Conservation (phyloP, 2,113 vertebrate species). For the Oreochromis spilurus region DNA sequence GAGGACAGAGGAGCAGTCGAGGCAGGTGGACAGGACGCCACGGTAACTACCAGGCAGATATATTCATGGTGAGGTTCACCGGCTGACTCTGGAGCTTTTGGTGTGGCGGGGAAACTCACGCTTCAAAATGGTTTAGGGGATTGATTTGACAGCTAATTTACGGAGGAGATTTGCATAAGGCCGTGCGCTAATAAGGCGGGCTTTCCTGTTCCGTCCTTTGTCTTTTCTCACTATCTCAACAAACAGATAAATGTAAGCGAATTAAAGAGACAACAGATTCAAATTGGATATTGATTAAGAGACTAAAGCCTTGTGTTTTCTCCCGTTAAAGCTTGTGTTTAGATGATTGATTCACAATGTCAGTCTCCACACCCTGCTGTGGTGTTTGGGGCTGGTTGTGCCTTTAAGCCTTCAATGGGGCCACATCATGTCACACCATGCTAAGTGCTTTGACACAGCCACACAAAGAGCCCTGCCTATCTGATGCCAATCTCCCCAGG, state of each 20-base stretch:
- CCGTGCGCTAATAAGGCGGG: constrained; percentile 61
- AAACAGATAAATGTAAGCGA: constrained; percentile 67
- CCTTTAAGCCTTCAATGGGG: constrained; percentile 24
- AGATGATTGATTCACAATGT: constrained; percentile 69
- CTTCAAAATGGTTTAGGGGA: constrained; percentile 59
- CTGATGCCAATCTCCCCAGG: constrained; percentile 46
- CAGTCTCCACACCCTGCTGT: constrained; percentile 29
- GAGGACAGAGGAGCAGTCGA: background rate
- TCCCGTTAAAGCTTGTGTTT: constrained; percentile 59
- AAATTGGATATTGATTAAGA: constrained; percentile 76
- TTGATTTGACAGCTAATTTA: constrained; percentile 76
- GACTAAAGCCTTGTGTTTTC: constrained; percentile 59
- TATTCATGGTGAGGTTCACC: constrained; percentile 45
- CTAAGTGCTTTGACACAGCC: constrained; percentile 59
- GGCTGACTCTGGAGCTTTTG: constrained; percentile 38
- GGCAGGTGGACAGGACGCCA: constrained; percentile 26
- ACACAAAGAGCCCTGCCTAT: constrained; percentile 57
- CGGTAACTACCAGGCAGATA: constrained; percentile 32
- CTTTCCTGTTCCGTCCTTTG: constrained; percentile 50
- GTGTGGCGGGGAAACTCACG: constrained; percentile 10
- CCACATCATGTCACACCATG: constrained; percentile 40
- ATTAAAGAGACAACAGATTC: constrained; percentile 73
- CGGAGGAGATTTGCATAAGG: constrained; percentile 71
- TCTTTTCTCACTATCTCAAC: constrained; percentile 46
- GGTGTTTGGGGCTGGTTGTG: constrained; percentile 8